These are phyloP conservation scores for Lepidurus arcticus DNA, from an alignment of 1,140 invertebrate species.

Conservation along the genomic window DNA sequence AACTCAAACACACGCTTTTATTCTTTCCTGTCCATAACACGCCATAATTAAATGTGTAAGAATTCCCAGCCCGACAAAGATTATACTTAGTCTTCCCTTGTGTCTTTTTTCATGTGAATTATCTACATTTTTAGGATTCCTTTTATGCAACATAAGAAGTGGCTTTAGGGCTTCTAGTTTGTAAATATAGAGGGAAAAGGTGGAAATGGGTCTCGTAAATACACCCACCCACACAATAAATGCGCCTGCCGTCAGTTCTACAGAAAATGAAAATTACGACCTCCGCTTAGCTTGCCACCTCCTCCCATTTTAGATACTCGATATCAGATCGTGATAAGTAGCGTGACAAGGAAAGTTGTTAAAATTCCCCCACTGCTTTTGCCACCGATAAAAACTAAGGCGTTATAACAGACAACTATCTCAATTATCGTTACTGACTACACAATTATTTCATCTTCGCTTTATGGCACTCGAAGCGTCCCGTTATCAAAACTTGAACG, in stretches of 20 bases:
- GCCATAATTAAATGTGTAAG: too few relatives aligned
- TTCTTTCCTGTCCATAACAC: too few relatives aligned
- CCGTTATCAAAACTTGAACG: background rate
- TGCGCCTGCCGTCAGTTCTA: background rate
- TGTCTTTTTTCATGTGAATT: too few relatives aligned
- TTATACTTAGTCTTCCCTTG: too few relatives aligned
- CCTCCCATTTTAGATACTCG: slow-evolving; percentile 4
- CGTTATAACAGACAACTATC: background rate
- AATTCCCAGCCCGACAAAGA: too few relatives aligned
- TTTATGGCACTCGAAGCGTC: background rate
- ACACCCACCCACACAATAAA: too few relatives aligned
- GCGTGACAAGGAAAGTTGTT: background rate
- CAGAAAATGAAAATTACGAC: background rate
- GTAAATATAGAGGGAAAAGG: too few relatives aligned
- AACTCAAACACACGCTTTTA: too few relatives aligned
- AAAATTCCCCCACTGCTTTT: background rate
- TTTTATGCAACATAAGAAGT: too few relatives aligned
- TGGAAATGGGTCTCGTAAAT: too few relatives aligned
- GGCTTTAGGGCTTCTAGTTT: too few relatives aligned
- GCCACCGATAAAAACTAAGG: background rate
- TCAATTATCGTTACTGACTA: background rate
- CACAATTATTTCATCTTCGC: background rate
- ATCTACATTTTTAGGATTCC: too few relatives aligned
- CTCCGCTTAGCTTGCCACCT: background rate
- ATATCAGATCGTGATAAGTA: slow-evolving; percentile 3